phyloP scores from a whole-genome alignment of 2,888 invertebrate species.

The Hydrotaea cyrtoneurina region DNA sequence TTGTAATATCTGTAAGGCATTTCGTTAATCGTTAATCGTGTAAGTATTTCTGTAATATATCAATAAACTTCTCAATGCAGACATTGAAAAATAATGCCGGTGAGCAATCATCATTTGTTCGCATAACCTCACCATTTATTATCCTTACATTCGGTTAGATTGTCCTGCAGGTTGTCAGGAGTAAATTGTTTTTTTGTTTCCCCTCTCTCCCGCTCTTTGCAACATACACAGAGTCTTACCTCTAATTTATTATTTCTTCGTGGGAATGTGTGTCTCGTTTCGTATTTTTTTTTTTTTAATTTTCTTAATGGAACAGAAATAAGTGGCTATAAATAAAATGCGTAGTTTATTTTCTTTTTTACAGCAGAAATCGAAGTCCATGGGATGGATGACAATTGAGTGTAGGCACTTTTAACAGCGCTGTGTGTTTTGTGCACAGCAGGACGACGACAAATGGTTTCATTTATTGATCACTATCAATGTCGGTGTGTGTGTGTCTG shows the following conservation, averaged over 20 bases:
- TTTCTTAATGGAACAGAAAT: slow-evolving; percentile 25
- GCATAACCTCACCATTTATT: neutral
- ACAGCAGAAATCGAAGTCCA: neutral
- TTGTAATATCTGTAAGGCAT: neutral
- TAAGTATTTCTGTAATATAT: neutral
- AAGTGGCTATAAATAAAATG: slow-evolving; percentile 34
- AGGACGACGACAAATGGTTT: slow-evolving; percentile 7
- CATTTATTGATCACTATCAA: slow-evolving; percentile 1
- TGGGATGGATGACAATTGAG: neutral
- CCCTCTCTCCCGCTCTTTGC: no score
- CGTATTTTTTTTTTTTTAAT: slow-evolving; percentile 31
- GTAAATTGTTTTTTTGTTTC: neutral
- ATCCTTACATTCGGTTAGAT: neutral
- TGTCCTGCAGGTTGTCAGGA: neutral
- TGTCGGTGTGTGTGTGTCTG: neutral
- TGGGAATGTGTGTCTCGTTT: neutral
- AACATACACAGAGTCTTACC: neutral
- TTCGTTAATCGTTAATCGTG: neutral
- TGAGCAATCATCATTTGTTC: neutral
- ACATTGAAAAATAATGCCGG: neutral
- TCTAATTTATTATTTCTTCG: neutral
- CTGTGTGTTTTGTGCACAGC: neutral
- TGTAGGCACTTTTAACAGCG: neutral
- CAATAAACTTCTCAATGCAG: neutral
- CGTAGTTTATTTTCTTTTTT: slow-evolving; percentile 1